phyloP scores from a whole-genome alignment of 1,140 invertebrate species.

The Penaeus japonicus region DNA sequence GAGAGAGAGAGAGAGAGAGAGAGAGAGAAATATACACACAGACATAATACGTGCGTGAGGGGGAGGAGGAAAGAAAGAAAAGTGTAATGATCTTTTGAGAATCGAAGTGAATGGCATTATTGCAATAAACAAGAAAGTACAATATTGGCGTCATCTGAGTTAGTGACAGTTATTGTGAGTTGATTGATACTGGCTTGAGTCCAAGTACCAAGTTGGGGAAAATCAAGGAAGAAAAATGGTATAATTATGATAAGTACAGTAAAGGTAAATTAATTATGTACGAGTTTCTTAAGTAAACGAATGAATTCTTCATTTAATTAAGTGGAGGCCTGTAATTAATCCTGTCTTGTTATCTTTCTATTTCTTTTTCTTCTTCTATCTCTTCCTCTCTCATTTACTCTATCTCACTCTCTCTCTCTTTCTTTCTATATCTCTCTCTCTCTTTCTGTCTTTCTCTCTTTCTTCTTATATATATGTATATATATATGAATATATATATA shows the following conservation, averaged over 20 bases:
- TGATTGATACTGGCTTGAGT: too few species aligned
- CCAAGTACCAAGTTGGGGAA: too few species aligned
- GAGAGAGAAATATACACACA: not conserved
- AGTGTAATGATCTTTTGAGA: too few species aligned
- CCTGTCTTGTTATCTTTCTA: slow-evolving; percentile 9
- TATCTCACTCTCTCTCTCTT: not conserved
- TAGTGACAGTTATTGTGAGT: too few species aligned
- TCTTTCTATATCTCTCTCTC: not conserved
- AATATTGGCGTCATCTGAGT: too few species aligned
- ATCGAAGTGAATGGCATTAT: too few species aligned
- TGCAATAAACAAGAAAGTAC: too few species aligned
- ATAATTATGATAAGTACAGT: too few species aligned
- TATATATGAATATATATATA: not conserved
- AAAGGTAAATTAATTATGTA: too few species aligned
- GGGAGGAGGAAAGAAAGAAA: not conserved
- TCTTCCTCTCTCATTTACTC: not conserved
- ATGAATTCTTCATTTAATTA: too few species aligned
- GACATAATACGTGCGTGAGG: not conserved
- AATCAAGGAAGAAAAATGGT: too few species aligned
- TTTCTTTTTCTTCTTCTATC: not conserved
- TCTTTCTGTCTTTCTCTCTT: not conserved
- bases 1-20: not conserved
- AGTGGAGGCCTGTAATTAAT: not conserved
- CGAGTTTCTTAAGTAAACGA: too few species aligned
- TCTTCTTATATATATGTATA: not conserved